Conservation (phyloP, 2,888 invertebrate species). For the Acanthosoma haemorrhoidale region DNA sequence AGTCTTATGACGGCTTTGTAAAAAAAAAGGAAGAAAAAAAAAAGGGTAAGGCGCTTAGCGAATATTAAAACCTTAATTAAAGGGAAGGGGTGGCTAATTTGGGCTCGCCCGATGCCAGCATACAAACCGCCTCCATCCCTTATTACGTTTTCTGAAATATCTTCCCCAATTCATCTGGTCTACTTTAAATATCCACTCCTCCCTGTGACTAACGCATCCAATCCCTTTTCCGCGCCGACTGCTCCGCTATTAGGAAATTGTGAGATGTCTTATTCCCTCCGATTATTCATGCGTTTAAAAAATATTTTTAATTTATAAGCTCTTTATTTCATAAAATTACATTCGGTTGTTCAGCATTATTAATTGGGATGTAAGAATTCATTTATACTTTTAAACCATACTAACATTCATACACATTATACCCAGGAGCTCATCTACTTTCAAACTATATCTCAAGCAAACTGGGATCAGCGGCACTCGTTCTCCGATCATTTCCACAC, state of each 20-base stretch:
- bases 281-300: neutral
- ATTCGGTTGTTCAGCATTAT: too few species aligned
- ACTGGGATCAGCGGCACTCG: too few species aligned
- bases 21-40: neutral
- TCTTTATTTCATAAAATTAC: neutral
- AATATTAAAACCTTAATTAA: constrained; percentile 22
- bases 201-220: neutral
- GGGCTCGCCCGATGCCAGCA: neutral
- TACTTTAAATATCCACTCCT: neutral
- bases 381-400: too few species aligned
- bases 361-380: too few species aligned
- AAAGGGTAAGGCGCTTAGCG: constrained; percentile 4
- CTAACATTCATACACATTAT: too few species aligned
- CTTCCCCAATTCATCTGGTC: neutral
- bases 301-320: too few species aligned
- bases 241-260: neutral
- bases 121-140: neutral
- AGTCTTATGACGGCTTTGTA: constrained; percentile 18
- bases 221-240: neutral
- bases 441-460: too few species aligned
- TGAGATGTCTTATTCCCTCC: neutral
- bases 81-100: neutral
- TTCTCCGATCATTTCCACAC: too few species aligned
- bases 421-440: too few species aligned
- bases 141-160: constrained; percentile 8